phyloP scores from a whole-genome alignment of 2,113 vertebrate species.

The Spermophilus dauricus region DNA sequence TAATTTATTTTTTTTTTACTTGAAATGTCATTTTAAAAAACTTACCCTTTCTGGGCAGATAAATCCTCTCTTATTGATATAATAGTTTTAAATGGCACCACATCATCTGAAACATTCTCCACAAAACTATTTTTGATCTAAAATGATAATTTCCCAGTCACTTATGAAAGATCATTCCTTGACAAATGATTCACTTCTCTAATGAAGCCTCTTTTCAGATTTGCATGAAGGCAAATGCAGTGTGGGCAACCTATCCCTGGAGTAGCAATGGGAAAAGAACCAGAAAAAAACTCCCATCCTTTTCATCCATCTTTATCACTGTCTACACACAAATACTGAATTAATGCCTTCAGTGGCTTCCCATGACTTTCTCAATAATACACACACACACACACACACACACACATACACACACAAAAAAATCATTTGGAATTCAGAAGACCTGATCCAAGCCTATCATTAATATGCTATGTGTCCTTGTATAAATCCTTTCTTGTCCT shows the following conservation, averaged over 20 bases:
- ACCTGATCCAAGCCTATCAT: neutral
- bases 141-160: slow-evolving; percentile 62
- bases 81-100: slow-evolving; percentile 3
- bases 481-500: neutral
- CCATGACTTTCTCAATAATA: neutral
- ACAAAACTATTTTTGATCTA: slow-evolving; percentile 65
- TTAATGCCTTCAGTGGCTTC: neutral
- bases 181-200: slow-evolving; percentile 70
- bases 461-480: neutral
- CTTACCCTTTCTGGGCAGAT: neutral
- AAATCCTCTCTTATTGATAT: slow-evolving; percentile 41
- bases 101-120: slow-evolving; percentile 44
- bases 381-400: neutral
- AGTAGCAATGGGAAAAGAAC: neutral
- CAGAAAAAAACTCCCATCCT: neutral
- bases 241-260: neutral
- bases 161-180: slow-evolving; percentile 26
- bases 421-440: neutral
- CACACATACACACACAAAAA: neutral
- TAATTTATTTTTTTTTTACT: slow-evolving; percentile 34
- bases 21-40: slow-evolving; percentile 71
- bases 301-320: neutral
- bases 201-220: slow-evolving; percentile 57
- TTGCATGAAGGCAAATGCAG: neutral
- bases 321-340: neutral